Conservation (phyloP, 2,797 vertebrate species). For the Spea hammondii region DNA sequence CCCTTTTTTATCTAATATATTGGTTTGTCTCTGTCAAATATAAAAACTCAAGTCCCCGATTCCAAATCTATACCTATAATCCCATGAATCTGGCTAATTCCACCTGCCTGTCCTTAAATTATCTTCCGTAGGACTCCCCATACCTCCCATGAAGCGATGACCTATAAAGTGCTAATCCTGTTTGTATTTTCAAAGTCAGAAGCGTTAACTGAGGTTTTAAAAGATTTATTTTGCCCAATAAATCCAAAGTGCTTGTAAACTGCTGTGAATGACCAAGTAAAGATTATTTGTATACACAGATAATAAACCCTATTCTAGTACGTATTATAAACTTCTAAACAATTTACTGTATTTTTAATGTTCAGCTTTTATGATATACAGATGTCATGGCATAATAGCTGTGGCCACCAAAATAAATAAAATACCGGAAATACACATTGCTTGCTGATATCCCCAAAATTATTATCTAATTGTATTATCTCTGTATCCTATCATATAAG, state of each 20-base stretch:
- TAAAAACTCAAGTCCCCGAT: not conserved
- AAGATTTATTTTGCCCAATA: not conserved
- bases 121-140: conserved; percentile 53
- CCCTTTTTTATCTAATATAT: no score
- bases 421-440: no score
- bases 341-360: no score
- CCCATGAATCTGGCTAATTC: conserved; percentile 32
- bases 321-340: no score
- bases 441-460: no score
- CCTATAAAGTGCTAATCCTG: conserved; percentile 62
- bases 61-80: conserved; percentile 46
- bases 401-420: no score
- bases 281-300: not conserved
- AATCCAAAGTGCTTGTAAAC: not conserved
- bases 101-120: conserved; percentile 44
- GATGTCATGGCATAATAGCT: no score
- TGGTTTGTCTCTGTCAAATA: not conserved
- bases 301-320: no score
- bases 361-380: no score
- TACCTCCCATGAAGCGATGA: conserved; percentile 55
- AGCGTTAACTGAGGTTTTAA: not conserved
- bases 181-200: conserved; percentile 51
- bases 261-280: conserved; percentile 11
- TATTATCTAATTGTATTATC: no score
- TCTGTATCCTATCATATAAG: no score